A percentile compares a stretch with the other conserved stretches of the same genome.
phyloP scores from a whole-genome alignment of 2,888 invertebrate species.

The Conomelus anceps region DNA sequence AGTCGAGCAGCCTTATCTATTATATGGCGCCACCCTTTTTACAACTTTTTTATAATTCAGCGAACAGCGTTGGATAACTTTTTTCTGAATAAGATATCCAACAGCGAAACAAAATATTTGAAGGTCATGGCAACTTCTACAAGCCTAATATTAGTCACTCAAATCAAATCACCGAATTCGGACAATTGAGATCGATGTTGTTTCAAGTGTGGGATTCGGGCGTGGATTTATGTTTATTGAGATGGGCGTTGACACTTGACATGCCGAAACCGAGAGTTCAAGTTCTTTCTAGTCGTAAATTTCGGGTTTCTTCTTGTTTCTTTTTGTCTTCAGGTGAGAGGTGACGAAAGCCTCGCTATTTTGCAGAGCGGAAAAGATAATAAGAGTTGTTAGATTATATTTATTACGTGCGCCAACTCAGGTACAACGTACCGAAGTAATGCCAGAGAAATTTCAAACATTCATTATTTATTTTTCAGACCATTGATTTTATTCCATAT shows the following conservation, averaged over 20 bases:
- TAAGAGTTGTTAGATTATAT: neutral
- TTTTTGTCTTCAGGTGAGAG: neutral
- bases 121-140: neutral
- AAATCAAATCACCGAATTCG: neutral
- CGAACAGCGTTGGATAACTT: neutral
- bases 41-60: neutral
- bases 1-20: neutral
- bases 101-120: neutral
- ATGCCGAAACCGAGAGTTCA: neutral
- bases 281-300: neutral
- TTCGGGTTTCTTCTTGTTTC: neutral
- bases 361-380: neutral
- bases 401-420: neutral
- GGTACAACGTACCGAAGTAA: neutral
- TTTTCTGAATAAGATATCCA: neutral
- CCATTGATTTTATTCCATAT: no score
- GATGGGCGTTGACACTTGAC: neutral
- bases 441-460: no score
- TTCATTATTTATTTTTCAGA: no score
- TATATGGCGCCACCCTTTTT: neutral
- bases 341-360: no score
- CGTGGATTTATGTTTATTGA: neutral
- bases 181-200: neutral
- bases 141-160: neutral
- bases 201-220: neutral